Evolutionary conservation across 2,113 vertebrate genomes (phyloP).

Genomic region (Festucalex cinctus): DNA sequence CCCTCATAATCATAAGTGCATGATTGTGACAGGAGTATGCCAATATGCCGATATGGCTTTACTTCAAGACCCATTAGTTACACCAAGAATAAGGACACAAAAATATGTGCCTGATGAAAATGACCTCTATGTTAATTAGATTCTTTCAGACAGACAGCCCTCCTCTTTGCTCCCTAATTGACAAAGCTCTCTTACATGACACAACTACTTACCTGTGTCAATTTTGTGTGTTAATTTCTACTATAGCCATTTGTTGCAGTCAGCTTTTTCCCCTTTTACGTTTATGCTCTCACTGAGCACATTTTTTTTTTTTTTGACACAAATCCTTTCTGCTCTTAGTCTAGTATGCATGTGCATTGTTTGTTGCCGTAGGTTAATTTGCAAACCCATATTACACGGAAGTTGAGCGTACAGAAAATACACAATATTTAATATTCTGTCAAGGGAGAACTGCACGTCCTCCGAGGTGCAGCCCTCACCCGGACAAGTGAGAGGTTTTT

Average conservation of each 20-base stretch:
- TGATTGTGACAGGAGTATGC: background rate
- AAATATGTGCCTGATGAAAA: conserved; percentile 57
- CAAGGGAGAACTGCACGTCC: too few species aligned
- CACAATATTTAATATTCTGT: too few species aligned
- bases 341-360: background rate
- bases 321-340: conserved; percentile 4
- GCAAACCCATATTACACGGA: too few species aligned
- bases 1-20: background rate
- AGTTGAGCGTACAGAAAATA: too few species aligned
- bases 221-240: conserved; percentile 52
- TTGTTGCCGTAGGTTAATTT: background rate
- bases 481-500: too few species aligned
- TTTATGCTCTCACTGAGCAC: conserved; percentile 33
- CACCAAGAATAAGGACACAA: background rate
- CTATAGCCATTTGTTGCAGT: conserved; percentile 52
- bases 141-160: conserved; percentile 54
- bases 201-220: conserved; percentile 70
- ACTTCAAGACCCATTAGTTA: background rate
- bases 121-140: conserved; percentile 75
- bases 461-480: too few species aligned
- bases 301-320: conserved; percentile 28
- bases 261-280: conserved; percentile 34
- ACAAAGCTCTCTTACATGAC: conserved; percentile 47
- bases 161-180: conserved; percentile 52
- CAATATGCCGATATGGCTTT: background rate